Conservation (phyloP, 2,888 invertebrate genomes). For the Acleris laterana region DNA sequence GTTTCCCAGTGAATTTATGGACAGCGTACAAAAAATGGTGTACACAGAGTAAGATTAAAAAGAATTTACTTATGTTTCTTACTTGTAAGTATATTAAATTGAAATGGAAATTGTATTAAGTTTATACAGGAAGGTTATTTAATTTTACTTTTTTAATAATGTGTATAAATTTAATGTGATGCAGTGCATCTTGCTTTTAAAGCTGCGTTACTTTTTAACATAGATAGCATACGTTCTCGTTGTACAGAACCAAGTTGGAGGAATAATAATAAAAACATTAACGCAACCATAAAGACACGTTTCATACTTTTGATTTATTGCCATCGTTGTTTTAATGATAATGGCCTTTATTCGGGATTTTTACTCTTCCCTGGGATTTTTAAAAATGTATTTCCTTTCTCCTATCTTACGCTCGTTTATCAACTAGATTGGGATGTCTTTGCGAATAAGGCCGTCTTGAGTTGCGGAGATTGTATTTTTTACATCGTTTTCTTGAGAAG, state of each 20-base stretch:
- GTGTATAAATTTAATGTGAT: too few species aligned
- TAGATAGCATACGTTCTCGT: neutral
- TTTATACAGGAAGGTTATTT: too few species aligned
- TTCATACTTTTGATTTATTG: conserved; percentile 68
- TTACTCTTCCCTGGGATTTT: conserved; percentile 54
- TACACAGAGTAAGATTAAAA: too few species aligned
- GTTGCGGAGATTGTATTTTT: conserved; percentile 35
- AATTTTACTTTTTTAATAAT: too few species aligned
- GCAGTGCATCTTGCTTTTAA: too few species aligned
- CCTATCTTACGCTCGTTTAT: conserved; percentile 65
- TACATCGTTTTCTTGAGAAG: conserved; percentile 21
- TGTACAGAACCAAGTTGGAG: neutral
- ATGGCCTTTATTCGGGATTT: conserved; percentile 58
- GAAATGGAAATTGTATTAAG: too few species aligned
- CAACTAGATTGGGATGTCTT: conserved; percentile 61
- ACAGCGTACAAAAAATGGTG: too few species aligned
- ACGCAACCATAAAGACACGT: conserved; percentile 57
- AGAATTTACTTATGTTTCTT: too few species aligned
- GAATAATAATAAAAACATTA: conserved; percentile 57
- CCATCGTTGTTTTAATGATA: conserved; percentile 67
- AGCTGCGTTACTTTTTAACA: too few species aligned
- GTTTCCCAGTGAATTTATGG: neutral
- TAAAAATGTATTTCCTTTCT: conserved; percentile 61
- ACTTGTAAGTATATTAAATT: too few species aligned
- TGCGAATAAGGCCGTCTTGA: conserved; percentile 54